Conservation (phyloP, 2,113 vertebrate species). For the Corvus hawaiiensis region DNA sequence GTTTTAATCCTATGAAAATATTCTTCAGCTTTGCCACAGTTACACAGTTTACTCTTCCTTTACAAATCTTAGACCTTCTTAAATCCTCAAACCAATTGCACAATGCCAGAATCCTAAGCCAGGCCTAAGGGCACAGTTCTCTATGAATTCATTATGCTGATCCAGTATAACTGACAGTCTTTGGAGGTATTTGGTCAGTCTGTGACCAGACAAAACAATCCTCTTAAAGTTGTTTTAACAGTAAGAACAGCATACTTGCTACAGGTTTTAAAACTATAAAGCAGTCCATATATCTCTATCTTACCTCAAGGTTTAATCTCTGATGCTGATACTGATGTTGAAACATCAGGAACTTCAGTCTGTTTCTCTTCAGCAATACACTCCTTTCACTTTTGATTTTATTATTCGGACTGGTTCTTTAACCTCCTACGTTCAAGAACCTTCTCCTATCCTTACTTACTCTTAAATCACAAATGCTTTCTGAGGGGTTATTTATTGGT, state of each 20-base stretch:
- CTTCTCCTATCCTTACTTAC: neutral
- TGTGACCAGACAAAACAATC: neutral
- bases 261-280: neutral
- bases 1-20: neutral
- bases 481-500: neutral
- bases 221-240: neutral
- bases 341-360: neutral
- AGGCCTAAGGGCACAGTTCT: neutral
- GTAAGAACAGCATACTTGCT: neutral
- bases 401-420: neutral
- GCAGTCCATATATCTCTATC: neutral
- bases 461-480: neutral
- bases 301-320: neutral
- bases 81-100: neutral
- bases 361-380: neutral
- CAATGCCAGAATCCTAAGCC: neutral
- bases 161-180: neutral
- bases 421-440: neutral
- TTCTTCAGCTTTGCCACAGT: neutral
- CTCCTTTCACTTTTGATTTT: neutral
- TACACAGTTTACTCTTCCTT: neutral
- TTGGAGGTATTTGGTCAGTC: neutral
- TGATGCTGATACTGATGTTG: neutral
- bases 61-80: neutral
- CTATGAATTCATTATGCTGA: neutral